Conservation (phyloP, 2,888 invertebrate genomes). For the Iselma pallidipennis region DNA sequence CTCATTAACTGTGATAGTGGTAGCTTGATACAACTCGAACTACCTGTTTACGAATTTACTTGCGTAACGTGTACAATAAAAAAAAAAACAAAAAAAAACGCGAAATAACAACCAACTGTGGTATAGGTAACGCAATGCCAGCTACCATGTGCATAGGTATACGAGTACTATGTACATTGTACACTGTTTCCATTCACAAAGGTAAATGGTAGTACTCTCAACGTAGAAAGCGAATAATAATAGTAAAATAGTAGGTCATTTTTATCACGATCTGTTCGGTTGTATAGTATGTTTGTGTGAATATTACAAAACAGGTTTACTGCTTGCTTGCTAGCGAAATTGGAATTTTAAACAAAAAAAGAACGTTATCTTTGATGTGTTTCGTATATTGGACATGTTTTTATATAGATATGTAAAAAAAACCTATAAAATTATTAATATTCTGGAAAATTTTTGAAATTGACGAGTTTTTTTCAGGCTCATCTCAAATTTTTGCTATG, state of each 20-base stretch:
- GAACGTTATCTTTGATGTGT: background rate
- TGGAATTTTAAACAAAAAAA: slow-evolving; percentile 4
- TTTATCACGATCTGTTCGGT: slow-evolving; percentile 23
- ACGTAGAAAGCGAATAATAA: slow-evolving; percentile 30
- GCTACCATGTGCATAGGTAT: background rate
- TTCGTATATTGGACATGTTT: background rate
- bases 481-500: too few relatives aligned
- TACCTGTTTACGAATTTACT: background rate
- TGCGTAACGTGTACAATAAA: background rate
- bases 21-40: background rate
- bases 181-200: slow-evolving; percentile 26
- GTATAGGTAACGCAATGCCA: background rate
- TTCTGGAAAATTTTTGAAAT: background rate
- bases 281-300: background rate
- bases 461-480: background rate
- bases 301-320: slow-evolving; percentile 27
- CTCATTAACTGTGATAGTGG: too few relatives aligned
- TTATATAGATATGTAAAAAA: background rate
- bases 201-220: slow-evolving; percentile 23
- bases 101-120: background rate
- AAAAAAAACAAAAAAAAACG: background rate
- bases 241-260: slow-evolving; percentile 30
- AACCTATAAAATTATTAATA: background rate
- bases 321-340: slow-evolving; percentile 15
- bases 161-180: slow-evolving; percentile 16